Conservation (phyloP, 1,140 invertebrate genomes). For the Pseudomyrmex cubaensis region DNA sequence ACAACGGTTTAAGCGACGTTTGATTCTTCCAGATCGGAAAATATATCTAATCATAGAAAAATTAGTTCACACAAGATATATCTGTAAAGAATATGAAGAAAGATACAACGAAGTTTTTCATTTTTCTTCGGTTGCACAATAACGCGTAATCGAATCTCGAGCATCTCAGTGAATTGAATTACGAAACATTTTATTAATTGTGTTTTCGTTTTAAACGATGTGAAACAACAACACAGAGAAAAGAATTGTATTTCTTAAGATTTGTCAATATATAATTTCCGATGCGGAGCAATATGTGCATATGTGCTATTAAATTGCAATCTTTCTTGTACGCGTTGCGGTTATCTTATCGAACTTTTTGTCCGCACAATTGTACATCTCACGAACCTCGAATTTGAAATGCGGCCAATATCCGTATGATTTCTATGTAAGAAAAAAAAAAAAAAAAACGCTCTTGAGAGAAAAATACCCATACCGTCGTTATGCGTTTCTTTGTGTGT, state of each 20-base stretch:
- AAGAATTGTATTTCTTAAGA: too few relatives aligned
- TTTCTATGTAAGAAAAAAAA: neutral
- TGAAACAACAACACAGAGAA: too few relatives aligned
- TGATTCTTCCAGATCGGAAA: conserved; percentile 14
- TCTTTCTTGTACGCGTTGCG: too few relatives aligned
- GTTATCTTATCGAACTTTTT: neutral
- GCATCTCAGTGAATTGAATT: neutral
- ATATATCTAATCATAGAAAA: conserved; percentile 10
- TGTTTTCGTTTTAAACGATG: neutral
- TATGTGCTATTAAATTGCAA: neutral
- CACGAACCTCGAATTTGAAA: neutral
- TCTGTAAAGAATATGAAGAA: neutral
- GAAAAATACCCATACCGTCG: neutral
- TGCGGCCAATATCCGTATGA: conserved; percentile 15
- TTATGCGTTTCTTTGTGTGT: neutral
- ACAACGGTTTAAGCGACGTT: neutral
- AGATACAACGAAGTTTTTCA: conserved; percentile 23
- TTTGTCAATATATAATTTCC: neutral
- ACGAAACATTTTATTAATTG: neutral
- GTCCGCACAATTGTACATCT: too few relatives aligned
- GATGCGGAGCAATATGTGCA: neutral
- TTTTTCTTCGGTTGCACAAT: conserved; percentile 10
- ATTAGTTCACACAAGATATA: neutral
- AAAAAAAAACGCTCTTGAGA: neutral
- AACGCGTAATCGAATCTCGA: neutral